Percentiles rank a stretch among this genome's conserved stretches.
Conservation (phyloP, 2,113 vertebrate species). For the Acanthisitta chloris region DNA sequence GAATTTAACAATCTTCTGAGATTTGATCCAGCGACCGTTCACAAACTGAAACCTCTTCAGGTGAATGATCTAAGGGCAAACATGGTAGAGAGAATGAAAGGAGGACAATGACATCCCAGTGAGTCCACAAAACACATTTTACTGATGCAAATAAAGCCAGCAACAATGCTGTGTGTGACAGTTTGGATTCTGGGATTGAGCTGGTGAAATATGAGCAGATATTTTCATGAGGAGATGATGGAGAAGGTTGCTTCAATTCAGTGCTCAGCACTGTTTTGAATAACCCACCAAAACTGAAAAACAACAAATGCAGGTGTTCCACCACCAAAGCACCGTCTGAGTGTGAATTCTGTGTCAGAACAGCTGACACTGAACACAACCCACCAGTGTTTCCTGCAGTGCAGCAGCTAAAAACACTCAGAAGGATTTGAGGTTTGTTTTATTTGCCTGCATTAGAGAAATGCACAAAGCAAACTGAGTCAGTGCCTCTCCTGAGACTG, state of each 20-base stretch:
- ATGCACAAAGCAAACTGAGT: background rate
- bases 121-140: background rate
- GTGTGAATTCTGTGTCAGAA: background rate
- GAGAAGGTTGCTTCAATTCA: background rate
- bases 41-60: constrained; percentile 98
- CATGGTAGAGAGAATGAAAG: background rate
- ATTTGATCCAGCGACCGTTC: constrained; percentile 98
- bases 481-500: background rate
- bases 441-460: background rate
- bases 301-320: background rate
- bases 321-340: background rate
- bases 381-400: background rate
- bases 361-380: background rate
- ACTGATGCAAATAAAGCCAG: background rate
- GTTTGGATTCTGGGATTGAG: background rate
- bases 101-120: background rate
- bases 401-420: background rate
- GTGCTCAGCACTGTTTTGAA: background rate
- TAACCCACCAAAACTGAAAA: background rate
- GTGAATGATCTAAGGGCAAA: constrained; percentile 88
- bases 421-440: background rate
- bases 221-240: background rate
- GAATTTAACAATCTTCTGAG: constrained; percentile 98
- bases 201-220: background rate
- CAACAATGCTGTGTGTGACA: background rate